Percentiles rank a stretch among this genome's conserved stretches.
phyloP scores from a whole-genome alignment of 2,797 vertebrate genomes.

The Coregonus sp. region DNA sequence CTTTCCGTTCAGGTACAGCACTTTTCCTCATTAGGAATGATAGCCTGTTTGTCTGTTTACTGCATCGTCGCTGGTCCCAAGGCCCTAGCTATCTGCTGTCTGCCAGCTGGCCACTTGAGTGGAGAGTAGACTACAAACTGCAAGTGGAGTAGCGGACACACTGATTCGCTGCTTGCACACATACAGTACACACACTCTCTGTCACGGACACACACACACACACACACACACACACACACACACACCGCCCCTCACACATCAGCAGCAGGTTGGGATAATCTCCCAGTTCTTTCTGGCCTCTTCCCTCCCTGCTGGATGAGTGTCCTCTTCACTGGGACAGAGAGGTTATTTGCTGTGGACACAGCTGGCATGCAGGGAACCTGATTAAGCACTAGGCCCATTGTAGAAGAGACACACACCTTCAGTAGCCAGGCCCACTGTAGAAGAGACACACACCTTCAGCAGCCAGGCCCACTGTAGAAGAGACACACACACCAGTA shows the following conservation, averaged over 20 bases:
- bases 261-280: slow-evolving; percentile 52
- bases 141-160: neutral
- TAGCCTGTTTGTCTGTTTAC: slow-evolving; percentile 68
- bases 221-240: slow-evolving; percentile 29
- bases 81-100: slow-evolving; percentile 65
- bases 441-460: slow-evolving; percentile 58
- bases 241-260: slow-evolving; percentile 45
- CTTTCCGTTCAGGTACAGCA: slow-evolving; percentile 50
- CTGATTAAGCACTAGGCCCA: slow-evolving; percentile 66
- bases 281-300: slow-evolving; percentile 54
- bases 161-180: neutral
- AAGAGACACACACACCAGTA: slow-evolving; percentile 36
- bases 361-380: slow-evolving; percentile 75
- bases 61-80: slow-evolving; percentile 62
- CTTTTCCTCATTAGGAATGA: slow-evolving; percentile 66
- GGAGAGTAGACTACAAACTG: slow-evolving; percentile 32
- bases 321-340: slow-evolving; percentile 57
- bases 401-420: slow-evolving; percentile 58
- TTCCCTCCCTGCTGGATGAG: slow-evolving; percentile 51
- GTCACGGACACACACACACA: slow-evolving; percentile 47
- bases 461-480: slow-evolving; percentile 37
- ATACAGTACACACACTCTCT: neutral
- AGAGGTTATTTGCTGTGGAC: slow-evolving; percentile 69
- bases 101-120: slow-evolving; percentile 70
- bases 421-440: slow-evolving; percentile 42